Evolutionary conservation across 2,888 invertebrate species (phyloP), one percentile per base, ranked within the genome.

Genomic region (Apamea anceps): DNA sequence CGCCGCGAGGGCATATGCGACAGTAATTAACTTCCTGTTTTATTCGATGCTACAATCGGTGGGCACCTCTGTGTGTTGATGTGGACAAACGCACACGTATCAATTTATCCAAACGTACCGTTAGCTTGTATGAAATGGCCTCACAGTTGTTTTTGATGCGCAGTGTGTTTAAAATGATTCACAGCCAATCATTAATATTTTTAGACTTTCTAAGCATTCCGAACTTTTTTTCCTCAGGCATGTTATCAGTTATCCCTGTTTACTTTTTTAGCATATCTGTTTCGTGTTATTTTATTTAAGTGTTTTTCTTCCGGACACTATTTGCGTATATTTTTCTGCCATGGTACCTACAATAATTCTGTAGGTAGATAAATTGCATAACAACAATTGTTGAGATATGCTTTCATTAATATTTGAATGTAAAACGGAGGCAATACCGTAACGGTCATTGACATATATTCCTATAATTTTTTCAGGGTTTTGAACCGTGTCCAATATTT

Each of bases 381-480:
- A 80, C 18, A 60, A 66, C 15, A 42, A 48, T 28, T 25, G 12
- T 66, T 60, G 21, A 25, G 12, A 42, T 73, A 82, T 63, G 37
- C 37, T 18, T 75, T 68, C 8, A 67, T 74, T 68, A 25, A 63
- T 68, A 63, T 71, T 37, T 57, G 15, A n/a, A 76, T 79, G 18
- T 62, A 75, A 82, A 85, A 80, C 81, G 77, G 74, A 86, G 73
- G 85, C 84, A 88, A 88, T 89, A 90, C 90, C 83, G 84, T 89
- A 70, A 51, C 91, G 93, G 93, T 91, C 92, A 87, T 91, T 92
- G 93, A 93, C 93, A 92, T 85, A 91, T 85, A 89, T 91, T 89
- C 83, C 85, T 91, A 82, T 62, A 87, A 89, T 42, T 90, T 90
- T 86, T 88, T 86, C 83, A 81, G 85, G 90, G 86, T 89, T 85